phyloP scores from a whole-genome alignment of 2,797 vertebrate genomes.

The Hippoglossus hippoglossus region DNA sequence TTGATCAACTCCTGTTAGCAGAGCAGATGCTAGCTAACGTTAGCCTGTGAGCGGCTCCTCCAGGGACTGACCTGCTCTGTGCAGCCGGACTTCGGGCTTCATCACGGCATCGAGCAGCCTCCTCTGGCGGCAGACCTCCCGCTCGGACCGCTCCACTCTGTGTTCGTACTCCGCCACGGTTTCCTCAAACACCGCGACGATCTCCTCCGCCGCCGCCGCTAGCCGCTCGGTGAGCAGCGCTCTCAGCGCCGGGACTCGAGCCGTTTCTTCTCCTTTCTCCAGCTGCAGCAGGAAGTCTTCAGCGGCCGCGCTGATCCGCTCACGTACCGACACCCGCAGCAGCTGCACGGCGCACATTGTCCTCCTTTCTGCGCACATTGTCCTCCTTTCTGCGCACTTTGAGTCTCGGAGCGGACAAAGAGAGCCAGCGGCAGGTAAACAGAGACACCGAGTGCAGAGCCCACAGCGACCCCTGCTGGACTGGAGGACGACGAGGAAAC shows the following conservation, averaged over 20 bases:
- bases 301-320: conserved; percentile 55
- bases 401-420: conserved; percentile 14
- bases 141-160: conserved; percentile 30
- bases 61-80: conserved; percentile 35
- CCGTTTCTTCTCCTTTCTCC: conserved; percentile 28
- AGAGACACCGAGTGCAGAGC: neutral
- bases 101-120: conserved; percentile 57
- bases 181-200: conserved; percentile 44
- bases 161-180: conserved; percentile 49
- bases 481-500: neutral
- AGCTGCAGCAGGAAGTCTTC: conserved; percentile 54
- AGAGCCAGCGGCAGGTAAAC: conserved; percentile 27
- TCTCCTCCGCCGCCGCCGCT: conserved; percentile 59
- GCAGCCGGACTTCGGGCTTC: conserved; percentile 52
- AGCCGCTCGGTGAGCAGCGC: conserved; percentile 64
- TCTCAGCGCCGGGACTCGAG: conserved; percentile 19
- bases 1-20: too few relatives aligned
- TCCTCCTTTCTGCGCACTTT: neutral
- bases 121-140: conserved; percentile 58
- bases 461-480: neutral
- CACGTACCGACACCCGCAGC: conserved; percentile 52
- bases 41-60: too few relatives aligned
- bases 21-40: too few relatives aligned
- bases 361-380: neutral
- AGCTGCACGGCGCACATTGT: conserved; percentile 47